Conservation (phyloP, 2,113 vertebrate species). For the Propithecus coquereli region DNA sequence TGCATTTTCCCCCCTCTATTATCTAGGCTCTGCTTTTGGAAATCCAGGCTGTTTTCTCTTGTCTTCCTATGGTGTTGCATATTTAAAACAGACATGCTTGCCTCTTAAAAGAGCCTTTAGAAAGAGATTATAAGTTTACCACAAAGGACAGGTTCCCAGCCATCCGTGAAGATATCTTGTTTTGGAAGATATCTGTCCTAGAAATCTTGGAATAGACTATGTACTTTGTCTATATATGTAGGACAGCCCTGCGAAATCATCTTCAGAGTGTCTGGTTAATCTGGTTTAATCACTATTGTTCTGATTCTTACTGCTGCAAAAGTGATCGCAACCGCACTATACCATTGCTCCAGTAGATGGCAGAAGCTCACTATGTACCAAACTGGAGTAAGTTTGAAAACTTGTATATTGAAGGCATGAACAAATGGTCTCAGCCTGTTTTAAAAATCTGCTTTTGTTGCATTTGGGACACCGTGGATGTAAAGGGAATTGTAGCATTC, state of each 20-base stretch:
- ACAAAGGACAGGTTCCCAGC: background rate
- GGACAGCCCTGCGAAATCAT: background rate
- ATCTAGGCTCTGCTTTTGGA: background rate
- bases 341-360: slow-evolving; percentile 79
- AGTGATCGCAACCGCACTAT: slow-evolving; percentile 21
- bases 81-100: background rate
- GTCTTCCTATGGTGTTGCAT: background rate
- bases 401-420: slow-evolving; percentile 4
- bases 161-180: background rate
- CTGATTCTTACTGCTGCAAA: background rate
- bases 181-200: background rate
- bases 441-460: slow-evolving; percentile 67
- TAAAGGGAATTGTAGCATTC: slow-evolving; percentile 54
- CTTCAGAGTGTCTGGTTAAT: background rate
- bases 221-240: background rate
- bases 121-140: background rate
- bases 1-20: background rate
- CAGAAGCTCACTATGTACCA: slow-evolving; percentile 65
- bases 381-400: background rate
- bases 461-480: slow-evolving; percentile 44
- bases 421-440: slow-evolving; percentile 48
- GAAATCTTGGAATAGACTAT: background rate
- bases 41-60: background rate
- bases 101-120: background rate
- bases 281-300: background rate